Evolutionary conservation across 2,113 vertebrate genomes (phyloP).

Genomic region (Pseudonaja textilis): DNA sequence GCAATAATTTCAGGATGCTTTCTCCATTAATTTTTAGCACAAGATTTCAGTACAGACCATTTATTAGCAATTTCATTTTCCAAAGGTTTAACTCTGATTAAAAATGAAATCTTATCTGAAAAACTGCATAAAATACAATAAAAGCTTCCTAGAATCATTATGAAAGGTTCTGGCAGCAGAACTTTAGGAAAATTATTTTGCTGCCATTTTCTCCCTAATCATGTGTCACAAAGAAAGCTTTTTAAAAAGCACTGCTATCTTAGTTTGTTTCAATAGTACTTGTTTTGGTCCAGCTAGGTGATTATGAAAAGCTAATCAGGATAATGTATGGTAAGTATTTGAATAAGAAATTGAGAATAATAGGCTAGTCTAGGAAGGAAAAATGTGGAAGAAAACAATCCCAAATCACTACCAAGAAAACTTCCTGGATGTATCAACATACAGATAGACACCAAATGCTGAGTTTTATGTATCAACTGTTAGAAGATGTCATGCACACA

Average conservation of each 20-base stretch:
- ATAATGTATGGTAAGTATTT: neutral
- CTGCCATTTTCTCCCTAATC: neutral
- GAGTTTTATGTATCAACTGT: constrained; percentile 4
- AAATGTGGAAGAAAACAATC: neutral
- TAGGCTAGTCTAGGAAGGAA: neutral
- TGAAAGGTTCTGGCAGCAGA: constrained; percentile 27
- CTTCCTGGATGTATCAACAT: neutral
- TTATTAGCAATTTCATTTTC: constrained; percentile 21
- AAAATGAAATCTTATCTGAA: constrained; percentile 25
- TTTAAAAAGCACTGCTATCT: constrained; percentile 9
- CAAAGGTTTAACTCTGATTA: constrained; percentile 15
- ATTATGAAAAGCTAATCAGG: neutral
- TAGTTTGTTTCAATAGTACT: neutral
- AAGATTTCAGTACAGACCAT: constrained; percentile 11
- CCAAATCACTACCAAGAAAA: neutral
- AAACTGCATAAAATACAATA: neutral
- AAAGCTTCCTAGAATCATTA: neutral
- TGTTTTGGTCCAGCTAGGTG: neutral
- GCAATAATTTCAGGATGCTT: neutral
- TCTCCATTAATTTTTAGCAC: constrained; percentile 15
- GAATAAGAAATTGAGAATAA: neutral
- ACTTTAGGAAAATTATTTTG: neutral
- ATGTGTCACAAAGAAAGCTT: neutral
- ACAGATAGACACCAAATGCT: neutral
- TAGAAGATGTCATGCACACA: neutral